Evolutionary conservation across 2,797 vertebrate genomes (phyloP).

Genomic region (Xenentodon cancila): DNA sequence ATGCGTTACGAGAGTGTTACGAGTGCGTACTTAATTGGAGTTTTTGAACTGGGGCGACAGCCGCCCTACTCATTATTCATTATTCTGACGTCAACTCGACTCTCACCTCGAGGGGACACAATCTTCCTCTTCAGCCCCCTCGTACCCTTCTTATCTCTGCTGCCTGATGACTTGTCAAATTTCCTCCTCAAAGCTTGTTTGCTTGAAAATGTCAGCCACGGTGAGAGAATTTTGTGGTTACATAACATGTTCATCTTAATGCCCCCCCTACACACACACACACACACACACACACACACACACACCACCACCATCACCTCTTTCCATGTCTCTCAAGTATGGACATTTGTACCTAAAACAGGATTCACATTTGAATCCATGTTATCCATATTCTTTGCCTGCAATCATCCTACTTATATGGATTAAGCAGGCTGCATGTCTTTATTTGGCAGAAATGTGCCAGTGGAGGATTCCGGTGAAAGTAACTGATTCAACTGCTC

Average conservation of each 20-base stretch:
- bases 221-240: constrained; percentile 58
- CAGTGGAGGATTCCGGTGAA: constrained; percentile 7
- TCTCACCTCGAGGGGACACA: constrained; percentile 61
- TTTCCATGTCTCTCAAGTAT: constrained; percentile 29
- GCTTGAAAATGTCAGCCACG: constrained; percentile 68
- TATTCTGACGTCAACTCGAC: constrained; percentile 50
- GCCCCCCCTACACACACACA: too few relatives aligned
- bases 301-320: neutral
- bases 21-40: constrained; percentile 18
- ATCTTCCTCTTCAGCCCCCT: constrained; percentile 51
- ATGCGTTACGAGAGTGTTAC: neutral
- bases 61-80: constrained; percentile 46
- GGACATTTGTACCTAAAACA: constrained; percentile 65
- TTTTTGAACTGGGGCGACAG: constrained; percentile 39
- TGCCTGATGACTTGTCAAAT: constrained; percentile 60
- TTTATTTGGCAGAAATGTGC: constrained; percentile 44
- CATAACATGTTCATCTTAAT: constrained; percentile 66
- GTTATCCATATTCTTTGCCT: constrained; percentile 46
- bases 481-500: constrained; percentile 24
- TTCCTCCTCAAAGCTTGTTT: constrained; percentile 63
- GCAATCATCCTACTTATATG: constrained; percentile 33
- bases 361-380: constrained; percentile 65
- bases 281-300: too few relatives aligned
- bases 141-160: constrained; percentile 57
- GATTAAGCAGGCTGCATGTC: constrained; percentile 49